phyloP scores from a whole-genome alignment of 2,888 invertebrate species.

The Amblyteles armatorius region DNA sequence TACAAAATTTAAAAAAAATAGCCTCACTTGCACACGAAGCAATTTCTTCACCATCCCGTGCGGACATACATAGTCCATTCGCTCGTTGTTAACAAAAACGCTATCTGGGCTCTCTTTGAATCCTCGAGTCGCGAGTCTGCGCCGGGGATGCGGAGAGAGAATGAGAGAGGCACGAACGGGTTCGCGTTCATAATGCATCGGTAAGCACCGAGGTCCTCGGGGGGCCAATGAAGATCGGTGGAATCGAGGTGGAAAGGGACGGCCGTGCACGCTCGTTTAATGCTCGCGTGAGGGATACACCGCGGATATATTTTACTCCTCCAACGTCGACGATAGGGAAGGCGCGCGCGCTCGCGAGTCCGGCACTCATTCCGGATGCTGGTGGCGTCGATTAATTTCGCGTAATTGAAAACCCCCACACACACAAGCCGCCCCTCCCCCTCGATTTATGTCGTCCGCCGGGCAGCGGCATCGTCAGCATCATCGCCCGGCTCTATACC shows the following conservation, averaged over 20 bases:
- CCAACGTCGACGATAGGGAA: slow-evolving; percentile 4
- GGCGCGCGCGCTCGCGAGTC: slow-evolving; percentile 17
- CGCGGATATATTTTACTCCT: slow-evolving; percentile 23
- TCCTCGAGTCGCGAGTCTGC: background rate
- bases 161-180: slow-evolving; percentile 39
- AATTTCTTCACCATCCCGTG: too few relatives aligned
- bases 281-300: slow-evolving; percentile 33
- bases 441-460: slow-evolving; percentile 63
- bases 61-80: too few relatives aligned
- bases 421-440: background rate
- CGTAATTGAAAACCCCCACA: slow-evolving; percentile 69
- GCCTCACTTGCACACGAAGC: too few relatives aligned
- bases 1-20: too few relatives aligned
- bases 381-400: slow-evolving; percentile 72
- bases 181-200: slow-evolving; percentile 59
- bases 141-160: background rate
- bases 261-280: slow-evolving; percentile 10
- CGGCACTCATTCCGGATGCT: slow-evolving; percentile 44
- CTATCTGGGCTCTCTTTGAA: background rate
- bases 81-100: too few relatives aligned
- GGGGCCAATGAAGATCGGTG: slow-evolving; percentile 35
- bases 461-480: slow-evolving; percentile 35
- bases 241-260: slow-evolving; percentile 26
- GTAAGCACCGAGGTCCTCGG: slow-evolving; percentile 57
- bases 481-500: slow-evolving; percentile 11